phyloP scores from a whole-genome alignment of 2,113 vertebrate species.

The Amia ocellicauda region DNA sequence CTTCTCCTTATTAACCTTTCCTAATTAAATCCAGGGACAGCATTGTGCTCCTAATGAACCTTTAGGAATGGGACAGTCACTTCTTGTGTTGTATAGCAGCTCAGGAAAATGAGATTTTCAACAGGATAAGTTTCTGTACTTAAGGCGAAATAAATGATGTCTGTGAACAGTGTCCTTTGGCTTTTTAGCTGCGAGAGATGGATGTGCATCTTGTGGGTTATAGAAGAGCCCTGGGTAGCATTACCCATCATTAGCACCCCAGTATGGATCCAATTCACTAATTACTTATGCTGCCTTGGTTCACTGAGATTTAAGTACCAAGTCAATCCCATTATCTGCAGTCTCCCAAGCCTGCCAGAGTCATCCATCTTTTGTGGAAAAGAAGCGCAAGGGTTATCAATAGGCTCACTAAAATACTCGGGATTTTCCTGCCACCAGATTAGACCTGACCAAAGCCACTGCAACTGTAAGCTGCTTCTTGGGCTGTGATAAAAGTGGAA shows the following conservation, averaged over 20 bases:
- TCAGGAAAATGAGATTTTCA: conserved; percentile 76
- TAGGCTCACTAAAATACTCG: conserved; percentile 66
- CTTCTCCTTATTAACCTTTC: conserved; percentile 92
- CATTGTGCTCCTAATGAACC: conserved; percentile 94
- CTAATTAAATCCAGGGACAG: conserved; percentile 90
- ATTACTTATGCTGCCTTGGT: conserved; percentile 95
- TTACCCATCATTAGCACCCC: conserved; percentile 92
- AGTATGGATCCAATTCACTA: conserved; percentile 90
- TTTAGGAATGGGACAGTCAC: conserved; percentile 81
- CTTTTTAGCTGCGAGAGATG: conserved; percentile 72
- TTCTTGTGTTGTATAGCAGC: conserved; percentile 75
- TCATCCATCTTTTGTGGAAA: conserved; percentile 76
- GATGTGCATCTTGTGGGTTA: conserved; percentile 69
- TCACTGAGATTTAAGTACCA: conserved; percentile 97
- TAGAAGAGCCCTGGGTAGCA: conserved; percentile 77
- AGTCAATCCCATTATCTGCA: conserved; percentile 94
- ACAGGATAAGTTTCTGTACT: conserved; percentile 50
- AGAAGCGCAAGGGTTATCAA: conserved; percentile 81
- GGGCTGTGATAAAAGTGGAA: conserved; percentile 67
- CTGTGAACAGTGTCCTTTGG: conserved; percentile 49
- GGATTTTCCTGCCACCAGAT: conserved; percentile 72
- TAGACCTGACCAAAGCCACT: conserved; percentile 63
- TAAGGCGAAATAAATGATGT: conserved; percentile 63
- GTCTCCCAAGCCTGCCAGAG: conserved; percentile 84
- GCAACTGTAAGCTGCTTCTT: conserved; percentile 65